These are phyloP conservation scores for Drosophila kohkoa DNA, from an alignment of 1,140 invertebrate species.

Conservation along the genomic window DNA sequence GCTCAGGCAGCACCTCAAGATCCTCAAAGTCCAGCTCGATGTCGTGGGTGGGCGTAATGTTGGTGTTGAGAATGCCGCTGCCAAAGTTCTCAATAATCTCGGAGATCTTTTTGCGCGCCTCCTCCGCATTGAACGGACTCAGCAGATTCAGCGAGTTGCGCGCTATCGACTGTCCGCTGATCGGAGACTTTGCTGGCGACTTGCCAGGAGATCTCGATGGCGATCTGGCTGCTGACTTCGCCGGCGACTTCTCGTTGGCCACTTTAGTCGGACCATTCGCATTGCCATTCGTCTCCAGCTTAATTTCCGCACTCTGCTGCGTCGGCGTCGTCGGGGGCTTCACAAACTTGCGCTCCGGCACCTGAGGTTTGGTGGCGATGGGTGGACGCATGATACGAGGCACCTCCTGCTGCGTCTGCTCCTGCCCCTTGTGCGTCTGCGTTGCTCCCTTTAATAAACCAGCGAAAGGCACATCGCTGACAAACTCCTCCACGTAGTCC, in stretches of 20 bases:
- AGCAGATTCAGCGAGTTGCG: constrained; percentile 87
- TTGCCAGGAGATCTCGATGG: constrained; percentile 57
- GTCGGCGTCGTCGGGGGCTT: constrained; percentile 69
- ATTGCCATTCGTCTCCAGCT: constrained; percentile 67
- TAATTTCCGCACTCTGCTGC: constrained; percentile 42
- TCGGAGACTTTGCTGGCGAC: constrained; percentile 50
- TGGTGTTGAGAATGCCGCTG: constrained; percentile 86
- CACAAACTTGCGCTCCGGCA: constrained; percentile 68
- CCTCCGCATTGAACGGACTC: constrained; percentile 95
- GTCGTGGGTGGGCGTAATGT: constrained; percentile 77
- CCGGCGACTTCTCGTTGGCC: constrained; percentile 38
- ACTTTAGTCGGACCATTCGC: not conserved
- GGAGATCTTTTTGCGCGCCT: constrained; percentile 97
- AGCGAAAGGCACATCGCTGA: constrained; percentile 94
- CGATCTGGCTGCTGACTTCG: constrained; percentile 43
- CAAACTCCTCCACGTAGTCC: constrained; percentile 93
- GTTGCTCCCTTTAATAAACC: constrained; percentile 92
- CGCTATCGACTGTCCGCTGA: constrained; percentile 54
- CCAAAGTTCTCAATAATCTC: constrained; percentile 97
- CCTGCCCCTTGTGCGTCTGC: constrained; percentile 59
- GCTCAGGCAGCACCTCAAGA: constrained; percentile 66
- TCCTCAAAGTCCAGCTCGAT: constrained; percentile 81
- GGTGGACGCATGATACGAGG: constrained; percentile 55
- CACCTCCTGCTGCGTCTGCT: constrained; percentile 63
- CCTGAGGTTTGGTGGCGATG: constrained; percentile 61